Percentiles rank a stretch among this genome's conserved stretches.
Conservation (phyloP, 2,888 invertebrate genomes). For the Acholoe squamosa region DNA sequence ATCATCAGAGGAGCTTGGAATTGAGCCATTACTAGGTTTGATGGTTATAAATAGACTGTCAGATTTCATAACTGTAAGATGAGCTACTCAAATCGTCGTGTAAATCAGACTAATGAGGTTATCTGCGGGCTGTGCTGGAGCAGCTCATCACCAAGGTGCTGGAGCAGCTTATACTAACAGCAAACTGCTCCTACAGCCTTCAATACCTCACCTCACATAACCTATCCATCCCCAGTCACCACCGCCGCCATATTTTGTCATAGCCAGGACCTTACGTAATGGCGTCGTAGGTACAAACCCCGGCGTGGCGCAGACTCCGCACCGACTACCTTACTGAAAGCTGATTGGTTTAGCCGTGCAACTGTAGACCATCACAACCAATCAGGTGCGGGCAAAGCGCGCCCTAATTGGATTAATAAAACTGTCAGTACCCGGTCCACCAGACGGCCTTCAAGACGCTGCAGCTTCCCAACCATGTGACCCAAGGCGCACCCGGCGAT, state of each 20-base stretch:
- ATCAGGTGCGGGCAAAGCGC: conserved; percentile 36
- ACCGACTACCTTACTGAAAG: not conserved
- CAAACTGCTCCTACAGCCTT: too few species aligned
- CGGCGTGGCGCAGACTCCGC: not conserved
- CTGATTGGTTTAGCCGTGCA: conserved; percentile 47
- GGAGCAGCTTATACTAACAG: too few species aligned
- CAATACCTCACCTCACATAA: too few species aligned
- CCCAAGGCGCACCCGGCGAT: conserved; percentile 7
- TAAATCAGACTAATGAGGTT: too few species aligned
- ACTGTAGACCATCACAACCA: conserved; percentile 58
- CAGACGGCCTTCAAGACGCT: not conserved
- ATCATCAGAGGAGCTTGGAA: too few species aligned
- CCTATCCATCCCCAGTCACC: not conserved
- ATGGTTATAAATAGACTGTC: too few species aligned
- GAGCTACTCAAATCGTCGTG: too few species aligned
- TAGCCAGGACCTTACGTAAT: not conserved
- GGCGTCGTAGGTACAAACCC: not conserved
- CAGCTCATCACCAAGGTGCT: too few species aligned
- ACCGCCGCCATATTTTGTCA: not conserved
- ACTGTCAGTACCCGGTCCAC: conserved; percentile 13
- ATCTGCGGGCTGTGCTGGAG: too few species aligned
- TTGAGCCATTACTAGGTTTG: too few species aligned
- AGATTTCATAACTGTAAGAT: too few species aligned
- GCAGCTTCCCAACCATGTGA: not conserved
- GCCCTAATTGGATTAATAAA: conserved; percentile 58